Percentiles rank a stretch among this genome's conserved stretches.
Evolutionary conservation across 1,140 invertebrate species (phyloP).

Genomic region (Lucilia cuprina): DNA sequence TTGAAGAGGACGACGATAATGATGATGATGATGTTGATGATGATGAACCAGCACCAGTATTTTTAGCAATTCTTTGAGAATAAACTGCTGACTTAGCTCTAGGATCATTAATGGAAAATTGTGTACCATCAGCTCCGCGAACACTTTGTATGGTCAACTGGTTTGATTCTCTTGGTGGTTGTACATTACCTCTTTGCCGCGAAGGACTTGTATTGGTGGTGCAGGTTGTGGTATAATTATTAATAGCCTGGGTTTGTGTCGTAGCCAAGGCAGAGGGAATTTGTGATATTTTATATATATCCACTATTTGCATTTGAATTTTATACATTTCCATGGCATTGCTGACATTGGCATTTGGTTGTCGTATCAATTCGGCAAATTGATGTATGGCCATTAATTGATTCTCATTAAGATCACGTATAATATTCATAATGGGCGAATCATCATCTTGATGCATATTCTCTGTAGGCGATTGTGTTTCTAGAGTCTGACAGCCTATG

Average conservation of each 20-base stretch:
- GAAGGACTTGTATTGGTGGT: no score
- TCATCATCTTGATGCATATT: neutral
- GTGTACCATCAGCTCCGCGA: neutral
- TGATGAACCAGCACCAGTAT: neutral
- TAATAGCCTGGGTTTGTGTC: neutral
- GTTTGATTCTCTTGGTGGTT: neutral
- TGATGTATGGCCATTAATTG: constrained; percentile 38
- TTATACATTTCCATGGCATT: constrained; percentile 35
- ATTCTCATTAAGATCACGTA: constrained; percentile 37
- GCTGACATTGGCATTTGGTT: neutral
- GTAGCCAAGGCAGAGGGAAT: constrained; percentile 20
- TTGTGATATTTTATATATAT: constrained; percentile 38
- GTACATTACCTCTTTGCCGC: neutral
- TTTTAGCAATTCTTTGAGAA: neutral
- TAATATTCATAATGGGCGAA: constrained; percentile 32
- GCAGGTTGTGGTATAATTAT: neutral
- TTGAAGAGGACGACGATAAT: no score
- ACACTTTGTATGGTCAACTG: neutral
- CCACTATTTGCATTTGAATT: neutral
- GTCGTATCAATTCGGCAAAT: constrained; percentile 35
- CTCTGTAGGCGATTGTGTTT: neutral
- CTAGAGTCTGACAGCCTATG: constrained; percentile 33
- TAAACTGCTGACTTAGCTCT: neutral
- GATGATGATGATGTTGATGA: neutral
- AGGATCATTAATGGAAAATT: constrained; percentile 13